phyloP scores from a whole-genome alignment of 2,113 vertebrate species.

The Toxotes chatareus region DNA sequence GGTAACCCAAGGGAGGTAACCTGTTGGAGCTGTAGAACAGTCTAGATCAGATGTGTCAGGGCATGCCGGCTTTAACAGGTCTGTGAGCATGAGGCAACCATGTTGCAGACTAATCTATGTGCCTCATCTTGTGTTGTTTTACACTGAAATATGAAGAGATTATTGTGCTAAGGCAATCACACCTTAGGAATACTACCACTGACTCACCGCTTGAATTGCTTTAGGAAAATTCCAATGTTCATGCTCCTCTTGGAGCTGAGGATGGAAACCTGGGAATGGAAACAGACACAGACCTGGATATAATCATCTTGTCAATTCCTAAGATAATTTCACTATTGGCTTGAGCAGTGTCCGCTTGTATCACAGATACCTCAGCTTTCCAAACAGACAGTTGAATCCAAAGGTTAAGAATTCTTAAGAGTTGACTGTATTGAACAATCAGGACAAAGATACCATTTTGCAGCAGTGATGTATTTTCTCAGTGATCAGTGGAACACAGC shows the following conservation, averaged over 20 bases:
- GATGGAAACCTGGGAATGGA: conserved; percentile 80
- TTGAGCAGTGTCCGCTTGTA: conserved; percentile 13
- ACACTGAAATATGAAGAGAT: neutral
- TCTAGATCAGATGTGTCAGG: conserved; percentile 47
- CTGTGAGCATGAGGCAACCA: conserved; percentile 4
- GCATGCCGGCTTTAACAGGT: conserved; percentile 41
- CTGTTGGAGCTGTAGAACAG: conserved; percentile 48
- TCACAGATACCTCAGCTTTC: conserved; percentile 22
- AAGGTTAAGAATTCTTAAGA: conserved; percentile 58
- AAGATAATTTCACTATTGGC: conserved; percentile 38
- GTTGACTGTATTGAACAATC: conserved; percentile 57
- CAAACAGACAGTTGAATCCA: conserved; percentile 52
- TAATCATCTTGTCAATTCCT: conserved; percentile 38
- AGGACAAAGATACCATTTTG: conserved; percentile 38
- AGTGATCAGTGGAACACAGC: conserved; percentile 5
- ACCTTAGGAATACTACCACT: conserved; percentile 22
- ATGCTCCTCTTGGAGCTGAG: conserved; percentile 86
- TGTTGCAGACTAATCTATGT: conserved; percentile 4
- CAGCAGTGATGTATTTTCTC: conserved; percentile 11
- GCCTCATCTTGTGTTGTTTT: conserved; percentile 25
- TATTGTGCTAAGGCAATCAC: conserved; percentile 36
- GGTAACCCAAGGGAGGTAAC: conserved; percentile 21
- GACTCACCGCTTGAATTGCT: conserved; percentile 88
- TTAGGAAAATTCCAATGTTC: conserved; percentile 89
- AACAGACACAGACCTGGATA: conserved; percentile 20